Conservation (phyloP, 2,113 vertebrate species). For the Rhynchomys soricoides region DNA sequence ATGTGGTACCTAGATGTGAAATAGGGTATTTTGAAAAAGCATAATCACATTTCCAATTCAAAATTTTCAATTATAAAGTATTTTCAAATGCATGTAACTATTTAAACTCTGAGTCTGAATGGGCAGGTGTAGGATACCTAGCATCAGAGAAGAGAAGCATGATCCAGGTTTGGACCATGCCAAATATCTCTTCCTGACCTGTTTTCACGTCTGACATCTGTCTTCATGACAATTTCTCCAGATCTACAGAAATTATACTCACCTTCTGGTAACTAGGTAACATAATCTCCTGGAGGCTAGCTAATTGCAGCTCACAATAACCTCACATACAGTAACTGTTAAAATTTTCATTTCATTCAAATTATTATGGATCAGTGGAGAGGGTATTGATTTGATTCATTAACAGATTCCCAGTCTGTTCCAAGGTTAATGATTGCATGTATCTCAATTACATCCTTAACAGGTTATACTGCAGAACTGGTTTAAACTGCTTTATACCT, state of each 20-base stretch:
- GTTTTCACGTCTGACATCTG: slow-evolving; percentile 94
- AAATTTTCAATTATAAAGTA: slow-evolving; percentile 58
- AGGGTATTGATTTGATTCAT: slow-evolving; percentile 99
- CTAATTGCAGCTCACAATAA: slow-evolving; percentile 98
- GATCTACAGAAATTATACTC: slow-evolving; percentile 94
- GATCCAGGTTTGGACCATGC: slow-evolving; percentile 60
- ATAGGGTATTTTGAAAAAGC: slow-evolving; percentile 55
- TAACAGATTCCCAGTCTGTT: slow-evolving; percentile 93
- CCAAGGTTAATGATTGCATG: slow-evolving; percentile 99
- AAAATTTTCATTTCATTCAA: slow-evolving; percentile 99
- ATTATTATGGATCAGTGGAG: slow-evolving; percentile 99
- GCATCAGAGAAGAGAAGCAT: slow-evolving; percentile 74
- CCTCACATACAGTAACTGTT: slow-evolving; percentile 96
- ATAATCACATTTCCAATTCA: slow-evolving; percentile 61
- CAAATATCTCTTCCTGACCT: slow-evolving; percentile 87
- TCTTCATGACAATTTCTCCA: slow-evolving; percentile 93
- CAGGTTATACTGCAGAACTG: slow-evolving; percentile 92
- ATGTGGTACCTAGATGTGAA: neutral
- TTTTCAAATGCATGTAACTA: slow-evolving; percentile 60
- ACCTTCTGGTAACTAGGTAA: slow-evolving; percentile 98
- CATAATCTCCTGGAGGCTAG: slow-evolving; percentile 96
- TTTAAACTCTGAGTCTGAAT: slow-evolving; percentile 54
- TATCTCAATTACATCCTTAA: slow-evolving; percentile 96
- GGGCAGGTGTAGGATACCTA: slow-evolving; percentile 60
- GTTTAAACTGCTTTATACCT: slow-evolving; percentile 88